Base-by-base conservation (phyloP, 2,113 vertebrate genomes). In the Leuciscus idus region DNA sequence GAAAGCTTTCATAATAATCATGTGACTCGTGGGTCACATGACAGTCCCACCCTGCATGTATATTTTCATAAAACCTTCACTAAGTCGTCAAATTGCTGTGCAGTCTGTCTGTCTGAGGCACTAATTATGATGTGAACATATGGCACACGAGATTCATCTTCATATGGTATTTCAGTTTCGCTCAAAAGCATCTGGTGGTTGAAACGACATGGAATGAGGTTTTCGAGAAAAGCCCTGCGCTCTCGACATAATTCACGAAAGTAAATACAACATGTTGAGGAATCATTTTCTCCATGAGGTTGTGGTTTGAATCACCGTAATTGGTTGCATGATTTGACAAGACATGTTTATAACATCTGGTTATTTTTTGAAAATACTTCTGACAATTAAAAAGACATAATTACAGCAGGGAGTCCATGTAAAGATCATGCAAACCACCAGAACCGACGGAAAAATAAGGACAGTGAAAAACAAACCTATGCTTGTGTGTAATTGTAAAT, bases 201-300 rank as follows among this genome's bases (percentile, higher is more conserved):
- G 64, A 28, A 21, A 81, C 48, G 36, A 81, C 78, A 81, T 64
- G 93, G 86, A 8, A 86, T 93, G 94, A 94, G 94, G 23, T 62
- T 43, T 62, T 12, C 11, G 77, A 80, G 36, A 36, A 26, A 80
- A 80, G 57, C 77, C 19, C 92, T 19, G 92, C 92, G 91, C 92
- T 93, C 90, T 91, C 91, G 90, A 94, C 93, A 90, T 91, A 91
- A 87, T 87, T 88, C 88, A 92, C 88, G 84, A 83, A 94, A 84
- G 87, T 91, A 93, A 94, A 95, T 92, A 73, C 36, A 72, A 94
- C 89, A 89, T 92, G 89, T 92, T 92, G 88, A 73, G 86, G 82
- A 81, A 90, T 86, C 89, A 86, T 88, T 79, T 84, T 19, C 87
- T 90, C 84, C 78, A 86, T 30, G 61, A 82, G 87, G 74, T 83